Conservation (phyloP, 2,888 invertebrate species). For the Callosobruchus maculatus region DNA sequence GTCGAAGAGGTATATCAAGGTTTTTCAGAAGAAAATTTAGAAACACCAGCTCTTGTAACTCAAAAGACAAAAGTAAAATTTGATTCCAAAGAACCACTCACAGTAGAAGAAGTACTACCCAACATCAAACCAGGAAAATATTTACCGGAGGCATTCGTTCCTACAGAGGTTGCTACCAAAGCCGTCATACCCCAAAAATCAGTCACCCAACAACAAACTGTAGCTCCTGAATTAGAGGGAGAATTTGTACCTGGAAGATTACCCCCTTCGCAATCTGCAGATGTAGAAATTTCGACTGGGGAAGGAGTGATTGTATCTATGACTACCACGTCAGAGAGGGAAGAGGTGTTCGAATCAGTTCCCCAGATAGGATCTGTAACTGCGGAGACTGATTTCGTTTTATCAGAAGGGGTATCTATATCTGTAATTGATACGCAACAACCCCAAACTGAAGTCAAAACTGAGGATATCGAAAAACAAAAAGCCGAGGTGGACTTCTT, state of each 20-base stretch:
- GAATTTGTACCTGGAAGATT: slow-evolving; percentile 56
- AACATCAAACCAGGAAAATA: slow-evolving; percentile 74
- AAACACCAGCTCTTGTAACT: slow-evolving; percentile 49
- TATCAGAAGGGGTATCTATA: slow-evolving; percentile 58
- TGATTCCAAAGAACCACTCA: slow-evolving; percentile 60
- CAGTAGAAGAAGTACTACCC: slow-evolving; percentile 65
- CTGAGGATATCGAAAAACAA: slow-evolving; percentile 52
- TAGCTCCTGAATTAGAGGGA: slow-evolving; percentile 68
- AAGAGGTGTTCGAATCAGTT: slow-evolving; percentile 53
- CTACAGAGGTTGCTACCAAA: slow-evolving; percentile 70
- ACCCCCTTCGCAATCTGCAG: slow-evolving; percentile 61
- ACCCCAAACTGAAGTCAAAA: slow-evolving; percentile 55
- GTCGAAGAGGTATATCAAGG: slow-evolving; percentile 63
- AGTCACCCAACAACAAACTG: slow-evolving; percentile 60
- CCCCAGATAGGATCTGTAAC: slow-evolving; percentile 46
- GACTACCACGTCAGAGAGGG: slow-evolving; percentile 62
- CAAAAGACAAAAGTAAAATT: slow-evolving; percentile 61
- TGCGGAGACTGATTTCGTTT: slow-evolving; percentile 53
- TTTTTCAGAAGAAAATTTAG: slow-evolving; percentile 58
- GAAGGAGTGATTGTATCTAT: slow-evolving; percentile 59
- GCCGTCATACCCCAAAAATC: slow-evolving; percentile 64
- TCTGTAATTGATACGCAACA: slow-evolving; percentile 63
- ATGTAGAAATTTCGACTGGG: slow-evolving; percentile 56
- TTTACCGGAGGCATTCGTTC: slow-evolving; percentile 73
- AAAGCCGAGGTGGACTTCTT: slow-evolving; percentile 59